phyloP scores from a whole-genome alignment of 64 coral and sea anemone species.

The Montipora foliosa region DNA sequence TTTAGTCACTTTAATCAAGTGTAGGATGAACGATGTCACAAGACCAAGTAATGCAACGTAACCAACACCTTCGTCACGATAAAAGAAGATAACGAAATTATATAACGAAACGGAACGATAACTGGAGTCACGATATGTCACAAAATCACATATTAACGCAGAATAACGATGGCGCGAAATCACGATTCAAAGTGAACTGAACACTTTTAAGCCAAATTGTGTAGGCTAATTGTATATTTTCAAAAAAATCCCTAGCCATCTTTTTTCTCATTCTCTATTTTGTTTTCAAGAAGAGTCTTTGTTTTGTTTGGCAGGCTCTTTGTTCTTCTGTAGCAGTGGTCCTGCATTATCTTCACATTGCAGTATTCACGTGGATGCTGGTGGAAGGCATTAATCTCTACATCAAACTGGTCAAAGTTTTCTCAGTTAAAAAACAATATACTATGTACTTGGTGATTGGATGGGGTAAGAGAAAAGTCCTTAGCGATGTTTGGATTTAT shows the following conservation, averaged over 20 bases:
- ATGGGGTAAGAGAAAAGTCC: neutral
- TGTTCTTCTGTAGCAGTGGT: constrained; percentile 49
- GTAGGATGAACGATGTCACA: no score
- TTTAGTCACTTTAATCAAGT: no score
- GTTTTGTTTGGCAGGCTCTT: neutral
- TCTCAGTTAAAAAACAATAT: neutral
- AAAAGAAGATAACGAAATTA: neutral
- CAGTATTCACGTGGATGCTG: constrained; percentile 92
- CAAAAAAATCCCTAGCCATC: no score
- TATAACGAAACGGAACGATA: neutral
- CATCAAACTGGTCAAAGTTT: constrained; percentile 44
- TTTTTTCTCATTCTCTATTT: no score
- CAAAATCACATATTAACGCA: neutral
- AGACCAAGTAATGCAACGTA: no score
- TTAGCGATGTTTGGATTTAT: constrained; percentile 1
- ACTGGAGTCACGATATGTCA: no score
- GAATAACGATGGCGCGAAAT: neutral
- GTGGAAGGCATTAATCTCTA: constrained; percentile 43
- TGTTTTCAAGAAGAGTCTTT: neutral
- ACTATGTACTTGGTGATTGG: neutral
- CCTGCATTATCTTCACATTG: constrained; percentile 79
- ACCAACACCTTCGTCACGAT: no score
- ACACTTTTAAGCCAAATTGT: no score
- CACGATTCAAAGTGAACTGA: no score
- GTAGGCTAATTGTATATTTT: no score